Percentiles rank a stretch among this genome's conserved stretches.
Conservation (phyloP, 2,797 vertebrate genomes). For the Neopelma chrysocephalum region DNA sequence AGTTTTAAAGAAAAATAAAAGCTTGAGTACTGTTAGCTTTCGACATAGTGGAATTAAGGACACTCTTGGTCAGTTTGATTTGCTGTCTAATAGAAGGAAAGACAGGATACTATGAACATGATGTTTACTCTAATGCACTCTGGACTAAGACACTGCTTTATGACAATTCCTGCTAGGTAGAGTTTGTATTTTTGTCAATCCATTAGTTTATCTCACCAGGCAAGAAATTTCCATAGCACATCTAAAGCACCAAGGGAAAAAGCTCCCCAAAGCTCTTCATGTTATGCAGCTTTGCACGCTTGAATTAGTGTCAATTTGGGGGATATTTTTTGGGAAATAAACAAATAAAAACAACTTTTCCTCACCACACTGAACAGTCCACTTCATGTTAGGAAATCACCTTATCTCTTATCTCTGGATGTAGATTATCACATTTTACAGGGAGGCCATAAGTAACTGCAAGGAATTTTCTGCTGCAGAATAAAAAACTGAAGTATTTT, state of each 20-base stretch:
- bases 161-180: neutral
- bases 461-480: neutral
- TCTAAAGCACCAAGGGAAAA: neutral
- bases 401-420: neutral
- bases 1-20: neutral
- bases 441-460: neutral
- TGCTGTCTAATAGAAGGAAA: neutral
- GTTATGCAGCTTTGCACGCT: neutral
- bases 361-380: neutral
- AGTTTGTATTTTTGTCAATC: neutral
- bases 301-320: neutral
- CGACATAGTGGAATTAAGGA: neutral
- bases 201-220: neutral
- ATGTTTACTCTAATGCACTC: neutral
- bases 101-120: neutral
- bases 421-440: neutral
- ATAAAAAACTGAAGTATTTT: neutral
- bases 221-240: neutral
- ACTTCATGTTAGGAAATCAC: neutral
- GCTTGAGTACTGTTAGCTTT: neutral
- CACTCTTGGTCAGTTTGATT: neutral
- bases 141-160: neutral
- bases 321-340: neutral
- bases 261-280: neutral
- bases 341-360: neutral